Evolutionary conservation across 2,888 invertebrate genomes (phyloP), one percentile per base, ranked within the genome.

Genomic region (Luffia ferchaultella): DNA sequence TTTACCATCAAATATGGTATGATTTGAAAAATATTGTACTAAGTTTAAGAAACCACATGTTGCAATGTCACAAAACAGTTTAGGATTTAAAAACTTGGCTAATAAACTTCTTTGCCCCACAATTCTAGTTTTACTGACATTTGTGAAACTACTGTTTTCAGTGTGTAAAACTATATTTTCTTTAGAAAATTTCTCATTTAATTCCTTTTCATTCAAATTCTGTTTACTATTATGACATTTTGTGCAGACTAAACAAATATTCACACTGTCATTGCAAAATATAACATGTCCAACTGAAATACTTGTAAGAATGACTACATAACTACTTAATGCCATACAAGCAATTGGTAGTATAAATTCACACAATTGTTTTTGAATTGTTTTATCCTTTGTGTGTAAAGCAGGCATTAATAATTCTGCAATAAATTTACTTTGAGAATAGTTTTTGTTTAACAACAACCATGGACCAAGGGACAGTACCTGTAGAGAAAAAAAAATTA

Each of bases 321-420:
- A 68, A 16, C 64, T 61, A 1, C 73, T 72, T 16, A 79, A 60
- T 1, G 76, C 66, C 58, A 82, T 69, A 50, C 85, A 85, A 47
- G 65, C 61, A 30, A 84, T 58, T 15, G 61, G 63, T 43, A 76
- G 69, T 49, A 85, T 48, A 2, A 64, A 55, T 52, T 59, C 52
- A 1, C 65, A 55, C 2, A 84, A 57, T 53, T 63, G 59, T 48
- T 58, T 64, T 53, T 79, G 77, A n/a, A 73, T 46, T 2, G 61
- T 62, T 45, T 53, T 40, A 44, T 76, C 62, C 60, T 76, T 80
- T 18, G 65, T 67, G 16, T 75, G 60, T 49, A 82, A 70, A 1
- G 73, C 74, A 52, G 82, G 79, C 63, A 82, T 70, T 9, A 84
- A 58, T 48, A 80, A 61, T 20, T 83, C 79, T 18, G 73, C 73